Evolutionary conservation across 1,140 invertebrate species (phyloP).

Genomic region (Trachymyrmex cornetzi): DNA sequence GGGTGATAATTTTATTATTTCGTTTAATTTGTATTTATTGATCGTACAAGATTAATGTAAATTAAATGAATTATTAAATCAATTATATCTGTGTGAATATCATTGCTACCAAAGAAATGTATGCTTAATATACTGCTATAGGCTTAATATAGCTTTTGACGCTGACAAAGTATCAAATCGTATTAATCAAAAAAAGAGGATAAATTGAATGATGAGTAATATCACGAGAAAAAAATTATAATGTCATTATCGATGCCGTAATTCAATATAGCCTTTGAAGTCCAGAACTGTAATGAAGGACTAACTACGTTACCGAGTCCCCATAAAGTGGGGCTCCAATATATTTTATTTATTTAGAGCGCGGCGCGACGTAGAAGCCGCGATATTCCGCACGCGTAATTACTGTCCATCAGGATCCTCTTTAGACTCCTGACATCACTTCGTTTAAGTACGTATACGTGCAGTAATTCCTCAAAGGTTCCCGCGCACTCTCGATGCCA

Average conservation of each 20-base stretch:
- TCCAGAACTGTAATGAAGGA: slow-evolving; percentile 17
- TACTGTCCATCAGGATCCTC: slow-evolving; percentile 71
- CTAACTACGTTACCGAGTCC: slow-evolving; percentile 28
- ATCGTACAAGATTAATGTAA: not conserved
- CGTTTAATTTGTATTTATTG: not conserved
- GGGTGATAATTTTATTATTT: not conserved
- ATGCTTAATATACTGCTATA: not conserved
- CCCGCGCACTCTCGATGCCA: slow-evolving; percentile 55
- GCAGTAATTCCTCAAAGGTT: slow-evolving; percentile 73
- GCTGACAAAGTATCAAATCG: not conserved
- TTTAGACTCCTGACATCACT: slow-evolving; percentile 60
- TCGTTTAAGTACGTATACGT: slow-evolving; percentile 64
- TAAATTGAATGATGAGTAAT: slow-evolving; percentile 32
- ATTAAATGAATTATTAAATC: not conserved
- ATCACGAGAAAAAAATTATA: slow-evolving; percentile 27
- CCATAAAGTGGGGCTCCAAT: slow-evolving; percentile 11
- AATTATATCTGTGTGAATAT: slow-evolving; percentile 1
- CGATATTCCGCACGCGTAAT: slow-evolving; percentile 60
- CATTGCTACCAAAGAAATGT: not conserved
- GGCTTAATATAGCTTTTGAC: slow-evolving; percentile 5
- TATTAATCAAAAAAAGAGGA: not conserved
- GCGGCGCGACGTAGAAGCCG: slow-evolving; percentile 53
- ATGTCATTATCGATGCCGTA: slow-evolving; percentile 4
- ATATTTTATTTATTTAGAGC: slow-evolving; percentile 66
- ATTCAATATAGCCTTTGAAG: not conserved